Base-by-base conservation (phyloP, 37 sponge, comb jelly and placozoan species). In the Halichondria panicea region DNA sequence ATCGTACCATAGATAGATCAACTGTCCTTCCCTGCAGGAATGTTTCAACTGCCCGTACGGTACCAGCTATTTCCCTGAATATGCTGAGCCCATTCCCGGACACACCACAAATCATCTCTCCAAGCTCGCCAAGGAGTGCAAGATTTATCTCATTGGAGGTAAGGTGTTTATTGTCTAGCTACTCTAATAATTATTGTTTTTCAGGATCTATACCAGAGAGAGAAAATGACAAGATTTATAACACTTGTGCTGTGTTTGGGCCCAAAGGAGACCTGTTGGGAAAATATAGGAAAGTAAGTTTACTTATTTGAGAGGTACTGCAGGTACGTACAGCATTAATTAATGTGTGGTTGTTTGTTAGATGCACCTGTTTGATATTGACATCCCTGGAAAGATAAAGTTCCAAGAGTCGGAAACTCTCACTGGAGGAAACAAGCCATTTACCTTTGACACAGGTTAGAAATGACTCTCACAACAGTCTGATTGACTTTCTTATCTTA, bases 31-130 rank as follows among this genome's bases (percentile, higher is more conserved):
- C 7, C 22, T 15, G 3, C 74, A 93, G 94, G 99, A 98, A 52
- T 98, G 99, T 55, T 98, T 98, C 84, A 94, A 98, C 64, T 87
- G 72, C 60, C 99, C 99, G 0, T 98, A 98, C 68, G 96, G 96
- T 0, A 90, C 83, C 15, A 65, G 87, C 45, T 88, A 91, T 55
- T 98, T 98, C 72, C 71, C 83, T 27, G 86, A 81, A 8, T 98
- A 98, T 75, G 89, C 94, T 68, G 99, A 98, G 66, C 45, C 81
- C 12, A 85, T 95, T 24, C 96, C 99, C 35, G 84, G 89, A 53
- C 68, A 70, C 8, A 70, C 91, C 45, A 81, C 86, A 12, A 53
- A 83, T 39, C 55, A 66, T 12, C 77, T 98, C 46, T 53, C 85
- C 21, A 50, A 33, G 19, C 40, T 93, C 18, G 99, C 99, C 52